These are phyloP conservation scores for Aleadryas rufinucha DNA, from an alignment of 2,113 vertebrate genomes.

Conservation along the genomic window DNA sequence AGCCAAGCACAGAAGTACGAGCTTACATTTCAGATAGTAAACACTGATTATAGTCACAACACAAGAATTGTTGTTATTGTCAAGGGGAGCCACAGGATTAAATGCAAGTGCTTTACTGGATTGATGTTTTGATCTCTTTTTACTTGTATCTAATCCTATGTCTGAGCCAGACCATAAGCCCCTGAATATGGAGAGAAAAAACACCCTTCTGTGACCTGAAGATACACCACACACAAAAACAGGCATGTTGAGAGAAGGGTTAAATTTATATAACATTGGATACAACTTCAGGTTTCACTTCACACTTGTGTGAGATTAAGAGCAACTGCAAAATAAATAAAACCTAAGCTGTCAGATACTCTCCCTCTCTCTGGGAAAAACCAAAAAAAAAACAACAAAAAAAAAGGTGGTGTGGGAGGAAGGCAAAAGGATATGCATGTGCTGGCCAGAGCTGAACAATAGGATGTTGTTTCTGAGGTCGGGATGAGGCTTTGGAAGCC, in stretches of 20 bases:
- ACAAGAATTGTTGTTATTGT: not conserved
- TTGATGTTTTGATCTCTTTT: not conserved
- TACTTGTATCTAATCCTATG: not conserved
- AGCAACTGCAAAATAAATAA: not conserved
- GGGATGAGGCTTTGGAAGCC: not conserved
- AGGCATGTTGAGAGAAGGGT: not conserved
- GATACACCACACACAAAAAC: not conserved
- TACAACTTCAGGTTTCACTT: not conserved
- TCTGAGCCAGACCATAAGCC: not conserved
- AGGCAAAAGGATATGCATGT: rapidly evolving
- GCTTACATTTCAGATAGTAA: not conserved
- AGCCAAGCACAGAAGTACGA: not conserved
- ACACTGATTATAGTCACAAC: not conserved
- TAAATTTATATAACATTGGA: not conserved
- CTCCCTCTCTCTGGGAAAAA: not conserved
- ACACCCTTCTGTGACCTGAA: not conserved
- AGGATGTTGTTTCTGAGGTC: not conserved
- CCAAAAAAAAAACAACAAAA: not conserved
- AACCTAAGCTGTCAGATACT: not conserved
- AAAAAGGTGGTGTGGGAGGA: rapidly evolving
- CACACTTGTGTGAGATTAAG: not conserved
- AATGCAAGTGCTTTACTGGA: not conserved
- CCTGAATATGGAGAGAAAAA: not conserved
- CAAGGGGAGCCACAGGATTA: not conserved
- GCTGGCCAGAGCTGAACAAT: rapidly evolving